Base-by-base conservation (phyloP, 1,140 invertebrate species). In the Penaeus japonicus region DNA sequence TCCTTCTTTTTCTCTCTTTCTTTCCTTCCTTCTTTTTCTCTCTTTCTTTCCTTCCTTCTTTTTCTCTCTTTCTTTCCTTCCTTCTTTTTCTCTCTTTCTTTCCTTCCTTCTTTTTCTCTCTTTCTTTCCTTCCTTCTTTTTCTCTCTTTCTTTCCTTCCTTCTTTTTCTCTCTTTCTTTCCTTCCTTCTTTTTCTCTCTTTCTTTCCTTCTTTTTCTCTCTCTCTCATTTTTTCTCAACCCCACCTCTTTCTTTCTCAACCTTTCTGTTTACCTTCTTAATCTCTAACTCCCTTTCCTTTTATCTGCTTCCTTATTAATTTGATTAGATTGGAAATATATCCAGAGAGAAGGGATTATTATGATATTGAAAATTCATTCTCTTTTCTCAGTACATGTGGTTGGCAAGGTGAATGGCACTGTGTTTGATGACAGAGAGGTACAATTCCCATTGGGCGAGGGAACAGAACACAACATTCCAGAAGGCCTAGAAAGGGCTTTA, bases 361-460 rank as follows among this genome's bases (percentile, higher is more conserved):
- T 81, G 12, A 30, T 3, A 27, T 59, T 39, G 47, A 7, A 79
- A 27, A 35, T 73, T 87, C 30, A 55, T 78, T n/a, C 12, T 81
- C 39, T 53, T 27, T 27, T 92, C 92, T 78, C 92, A 97, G 97
- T 98, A 89, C 95, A 97, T 91, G 91, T 98, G 84, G 94, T 95
- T 91, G 98, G 97, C 55, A 94, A 93, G 90, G 94, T 95, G 91
- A 93, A 95, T 73, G 95, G 93, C 0, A 92, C 92, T 85, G 92
- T 95, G 7, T 97, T 98, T 93, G 96, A 95, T 84, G 92, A 97
- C 54, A 93, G 96, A 91, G 95, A 97, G 90, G 94, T 98, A 0
- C 94, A 95, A 65, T 99, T 99, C 92, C 92, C 93, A 55, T 93
- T 99, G n/a, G 98, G 98, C 0, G 98, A 99, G 93, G 97, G 96